Evolutionary conservation across 23 tunicate genomes (phyloP), one percentile per base, ranked within the genome.

Genomic region (Clavelina lepadiformis): DNA sequence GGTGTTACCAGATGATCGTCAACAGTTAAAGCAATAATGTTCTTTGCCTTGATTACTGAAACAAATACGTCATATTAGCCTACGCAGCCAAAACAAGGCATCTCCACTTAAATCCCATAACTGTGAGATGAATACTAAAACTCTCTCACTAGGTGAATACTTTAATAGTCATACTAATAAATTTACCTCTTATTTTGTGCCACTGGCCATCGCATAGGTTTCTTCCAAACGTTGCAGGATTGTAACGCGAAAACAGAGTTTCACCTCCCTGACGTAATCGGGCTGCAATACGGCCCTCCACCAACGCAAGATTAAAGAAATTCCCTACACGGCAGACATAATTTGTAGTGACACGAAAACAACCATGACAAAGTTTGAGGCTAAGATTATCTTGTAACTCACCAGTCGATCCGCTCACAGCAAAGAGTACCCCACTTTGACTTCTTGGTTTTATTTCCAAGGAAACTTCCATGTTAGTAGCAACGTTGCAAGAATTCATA

Each of bases 201-300:
- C 96, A 88, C 13, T 53, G 27, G 18, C 96, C 96, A 61, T 88
- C 96, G 31, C 96, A 88, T 3, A 88, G 33, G 61, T 28, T 76
- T 23, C 32, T 29, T 0, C 58, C 72, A 38, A 35, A 74, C 20
- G 53, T 2, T 13, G 54, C 6, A 28, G 96, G 87, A 49, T 86
- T 76, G 45, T 80, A 88, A 23, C 67, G 35, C 5, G 78, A 28
- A 58, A 75, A 70, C 38, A 80, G 60, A 0, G 77, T 72, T 33
- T 88, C 87, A 33, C 59, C 67, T 3, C 72, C 88, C 56, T 88
- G 96, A 24, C 73, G 67, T 51, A 88, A 33, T 5, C 88, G 74
- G 2, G 77, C 79, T 18, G 59, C 82, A 30, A 88, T 61, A 29
- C 56, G 56, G 11, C 96, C 88, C 0, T 88, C 88, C 27, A 88